phyloP scores from a whole-genome alignment of 2,888 invertebrate species.

The Lathronympha strigana region DNA sequence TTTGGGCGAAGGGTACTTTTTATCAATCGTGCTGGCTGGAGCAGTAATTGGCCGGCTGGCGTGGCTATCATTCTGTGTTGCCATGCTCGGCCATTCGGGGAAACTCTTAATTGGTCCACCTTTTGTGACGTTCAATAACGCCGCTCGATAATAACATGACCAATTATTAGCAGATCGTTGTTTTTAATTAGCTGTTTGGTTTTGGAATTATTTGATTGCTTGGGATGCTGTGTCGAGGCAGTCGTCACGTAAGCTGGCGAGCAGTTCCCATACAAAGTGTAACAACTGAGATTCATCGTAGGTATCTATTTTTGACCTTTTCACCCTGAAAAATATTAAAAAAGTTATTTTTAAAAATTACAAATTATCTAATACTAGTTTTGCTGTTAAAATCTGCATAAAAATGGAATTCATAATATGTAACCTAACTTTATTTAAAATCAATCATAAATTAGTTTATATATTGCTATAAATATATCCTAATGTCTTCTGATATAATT shows the following conservation, averaged over 20 bases:
- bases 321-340: too few relatives aligned
- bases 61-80: constrained; percentile 80
- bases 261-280: not conserved
- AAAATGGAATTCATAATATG: too few relatives aligned
- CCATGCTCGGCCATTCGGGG: constrained; percentile 78
- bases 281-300: not conserved
- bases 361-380: too few relatives aligned
- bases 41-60: constrained; percentile 75
- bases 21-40: constrained; percentile 74
- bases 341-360: too few relatives aligned
- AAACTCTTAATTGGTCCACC: constrained; percentile 83
- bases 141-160: constrained; percentile 78
- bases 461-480: not conserved
- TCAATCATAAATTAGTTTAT: not conserved
- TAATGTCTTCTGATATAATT: constrained; percentile 1
- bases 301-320: not conserved
- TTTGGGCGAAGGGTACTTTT: constrained; percentile 58
- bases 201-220: constrained; percentile 50
- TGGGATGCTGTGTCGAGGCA: constrained; percentile 16
- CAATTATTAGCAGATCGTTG: constrained; percentile 79
- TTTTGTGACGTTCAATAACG: constrained; percentile 79
- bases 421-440: not conserved
- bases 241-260: not conserved
- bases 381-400: too few relatives aligned
- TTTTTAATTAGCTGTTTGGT: constrained; percentile 70